Percentiles rank a stretch among this genome's conserved stretches.
Conservation (phyloP, 2,797 vertebrate species). For the Liasis olivaceus region DNA sequence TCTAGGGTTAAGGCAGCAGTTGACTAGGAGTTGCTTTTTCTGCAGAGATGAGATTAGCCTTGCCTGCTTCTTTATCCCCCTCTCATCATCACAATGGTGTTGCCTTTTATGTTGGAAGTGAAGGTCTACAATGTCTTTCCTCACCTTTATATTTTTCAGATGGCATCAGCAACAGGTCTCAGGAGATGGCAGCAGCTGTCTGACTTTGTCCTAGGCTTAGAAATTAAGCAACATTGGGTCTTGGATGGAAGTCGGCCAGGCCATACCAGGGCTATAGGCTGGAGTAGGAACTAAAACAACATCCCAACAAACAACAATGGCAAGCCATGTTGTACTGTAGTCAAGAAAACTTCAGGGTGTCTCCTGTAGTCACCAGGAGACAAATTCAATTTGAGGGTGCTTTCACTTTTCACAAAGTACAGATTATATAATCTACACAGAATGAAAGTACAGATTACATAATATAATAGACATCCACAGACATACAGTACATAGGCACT, state of each 20-base stretch:
- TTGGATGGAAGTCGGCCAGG: neutral
- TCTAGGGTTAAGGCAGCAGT: too few species aligned
- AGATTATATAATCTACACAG: neutral
- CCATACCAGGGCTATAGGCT: neutral
- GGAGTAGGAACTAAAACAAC: neutral
- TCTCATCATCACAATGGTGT: too few species aligned
- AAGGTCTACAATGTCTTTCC: neutral
- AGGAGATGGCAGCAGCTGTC: neutral
- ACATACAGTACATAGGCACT: neutral
- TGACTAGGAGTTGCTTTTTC: neutral
- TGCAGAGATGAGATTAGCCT: neutral
- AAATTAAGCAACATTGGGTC: neutral
- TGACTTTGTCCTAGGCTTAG: neutral
- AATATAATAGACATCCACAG: neutral
- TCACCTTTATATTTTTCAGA: neutral
- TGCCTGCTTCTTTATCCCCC: neutral
- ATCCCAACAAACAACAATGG: neutral
- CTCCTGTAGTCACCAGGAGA: neutral
- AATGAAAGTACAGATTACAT: neutral
- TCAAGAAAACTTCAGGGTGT: neutral
- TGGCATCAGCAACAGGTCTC: neutral
- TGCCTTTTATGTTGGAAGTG: neutral
- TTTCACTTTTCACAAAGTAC: neutral
- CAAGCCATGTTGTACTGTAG: too few species aligned
- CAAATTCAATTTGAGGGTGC: too few species aligned